These are phyloP conservation scores for Cataglyphis livida DNA, from an alignment of 2,888 invertebrate genomes.

Conservation along the genomic window DNA sequence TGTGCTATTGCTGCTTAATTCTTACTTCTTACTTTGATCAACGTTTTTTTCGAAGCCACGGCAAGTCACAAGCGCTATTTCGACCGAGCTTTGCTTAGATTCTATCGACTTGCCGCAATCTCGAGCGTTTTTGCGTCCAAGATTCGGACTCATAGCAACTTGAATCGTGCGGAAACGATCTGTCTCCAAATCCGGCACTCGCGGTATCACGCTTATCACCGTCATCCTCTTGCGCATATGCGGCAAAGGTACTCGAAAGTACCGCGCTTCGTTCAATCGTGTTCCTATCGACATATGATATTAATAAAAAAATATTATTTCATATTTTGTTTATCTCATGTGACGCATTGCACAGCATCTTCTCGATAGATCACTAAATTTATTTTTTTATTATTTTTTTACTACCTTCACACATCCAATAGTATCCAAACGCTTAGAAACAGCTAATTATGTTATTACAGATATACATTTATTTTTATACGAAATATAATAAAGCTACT, in stretches of 20 bases:
- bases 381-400: too few species aligned
- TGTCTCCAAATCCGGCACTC: slow-evolving; percentile 16
- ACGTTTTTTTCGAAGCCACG: neutral
- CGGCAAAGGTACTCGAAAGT: slow-evolving; percentile 72
- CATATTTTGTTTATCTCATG: neutral
- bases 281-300: slow-evolving; percentile 66
- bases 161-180: neutral
- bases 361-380: neutral
- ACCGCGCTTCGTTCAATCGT: slow-evolving; percentile 72
- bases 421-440: neutral
- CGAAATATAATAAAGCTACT: neutral
- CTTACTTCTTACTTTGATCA: slow-evolving; percentile 34
- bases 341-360: neutral
- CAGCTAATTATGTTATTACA: neutral
- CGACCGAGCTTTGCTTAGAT: slow-evolving; percentile 70
- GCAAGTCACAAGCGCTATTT: slow-evolving; percentile 62
- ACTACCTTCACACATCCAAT: too few species aligned
- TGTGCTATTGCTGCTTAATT: neutral
- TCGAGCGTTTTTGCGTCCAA: slow-evolving; percentile 17
- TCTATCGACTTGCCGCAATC: slow-evolving; percentile 55
- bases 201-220: slow-evolving; percentile 70
- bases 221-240: slow-evolving; percentile 75
- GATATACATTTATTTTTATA: neutral
- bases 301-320: neutral
- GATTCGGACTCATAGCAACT: slow-evolving; percentile 50